phyloP scores from a whole-genome alignment of 2,888 invertebrate genomes.

The Trichacis sp. region DNA sequence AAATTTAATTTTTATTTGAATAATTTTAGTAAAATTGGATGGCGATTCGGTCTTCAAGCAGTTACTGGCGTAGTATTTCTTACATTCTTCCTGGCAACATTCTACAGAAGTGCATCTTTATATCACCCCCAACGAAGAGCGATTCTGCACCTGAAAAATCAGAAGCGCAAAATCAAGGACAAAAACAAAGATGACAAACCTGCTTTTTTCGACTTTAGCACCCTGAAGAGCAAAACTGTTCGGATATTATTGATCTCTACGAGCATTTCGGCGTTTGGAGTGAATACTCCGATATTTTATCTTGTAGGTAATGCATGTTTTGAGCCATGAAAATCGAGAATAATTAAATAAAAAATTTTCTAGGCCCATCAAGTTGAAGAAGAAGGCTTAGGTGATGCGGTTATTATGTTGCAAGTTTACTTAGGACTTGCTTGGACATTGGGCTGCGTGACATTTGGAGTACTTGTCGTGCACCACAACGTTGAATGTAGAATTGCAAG shows the following conservation, averaged over 20 bases:
- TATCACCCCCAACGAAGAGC: constrained; percentile 90
- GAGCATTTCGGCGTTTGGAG: constrained; percentile 84
- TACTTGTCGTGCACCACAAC: constrained; percentile 84
- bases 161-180: constrained; percentile 86
- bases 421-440: constrained; percentile 86
- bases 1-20: too few species aligned
- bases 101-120: constrained; percentile 88
- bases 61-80: constrained; percentile 87
- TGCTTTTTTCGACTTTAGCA: constrained; percentile 89
- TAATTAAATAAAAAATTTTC: background rate
- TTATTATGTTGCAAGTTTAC: constrained; percentile 79
- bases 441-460: constrained; percentile 84
- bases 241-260: constrained; percentile 85
- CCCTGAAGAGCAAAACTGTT: constrained; percentile 86
- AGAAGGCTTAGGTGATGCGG: constrained; percentile 77
- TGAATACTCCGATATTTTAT: constrained; percentile 88
- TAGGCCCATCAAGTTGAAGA: constrained; percentile 82
- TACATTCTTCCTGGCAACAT: constrained; percentile 87
- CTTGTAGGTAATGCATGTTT: constrained; percentile 70
- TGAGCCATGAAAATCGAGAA: background rate
- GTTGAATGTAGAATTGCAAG: constrained; percentile 87
- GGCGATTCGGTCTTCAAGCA: constrained; percentile 86
- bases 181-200: constrained; percentile 85
- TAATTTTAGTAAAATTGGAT: constrained; percentile 80
- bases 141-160: constrained; percentile 89